Conservation (phyloP, 2,888 invertebrate genomes). For the Drosophila aldrichi region DNA sequence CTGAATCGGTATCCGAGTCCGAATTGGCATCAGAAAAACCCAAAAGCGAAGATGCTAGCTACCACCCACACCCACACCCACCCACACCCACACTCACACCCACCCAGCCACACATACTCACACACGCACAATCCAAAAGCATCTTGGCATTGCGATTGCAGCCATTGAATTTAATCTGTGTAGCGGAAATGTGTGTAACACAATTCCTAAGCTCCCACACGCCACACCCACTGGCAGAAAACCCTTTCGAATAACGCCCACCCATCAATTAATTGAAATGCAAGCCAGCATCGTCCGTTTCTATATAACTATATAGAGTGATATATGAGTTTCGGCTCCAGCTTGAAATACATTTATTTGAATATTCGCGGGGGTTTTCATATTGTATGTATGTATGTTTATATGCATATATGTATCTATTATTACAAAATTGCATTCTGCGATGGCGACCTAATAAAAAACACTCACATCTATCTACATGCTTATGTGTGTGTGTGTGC, state of each 20-base stretch:
- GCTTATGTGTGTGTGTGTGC: no score
- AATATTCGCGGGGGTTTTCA: constrained; percentile 42
- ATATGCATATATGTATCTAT: constrained; percentile 10
- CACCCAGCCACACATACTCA: not conserved
- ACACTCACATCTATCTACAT: not conserved
- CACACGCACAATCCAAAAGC: constrained; percentile 22
- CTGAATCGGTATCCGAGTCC: constrained; percentile 7
- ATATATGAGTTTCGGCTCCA: constrained; percentile 2
- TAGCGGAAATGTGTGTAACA: constrained; percentile 58
- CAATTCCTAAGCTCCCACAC: constrained; percentile 8
- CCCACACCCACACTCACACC: not conserved
- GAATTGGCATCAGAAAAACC: constrained; percentile 3
- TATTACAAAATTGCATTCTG: constrained; percentile 71
- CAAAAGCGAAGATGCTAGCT: constrained; percentile 30
- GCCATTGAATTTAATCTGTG: constrained; percentile 52
- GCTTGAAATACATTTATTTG: constrained; percentile 28
- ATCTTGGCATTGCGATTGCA: constrained; percentile 42
- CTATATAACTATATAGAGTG: constrained; percentile 8
- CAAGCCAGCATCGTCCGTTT: constrained; percentile 45
- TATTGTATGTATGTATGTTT: not conserved
- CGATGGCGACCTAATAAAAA: constrained; percentile 61
- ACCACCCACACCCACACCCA: not conserved
- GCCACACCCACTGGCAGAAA: constrained; percentile 17
- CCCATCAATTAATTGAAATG: constrained; percentile 53
- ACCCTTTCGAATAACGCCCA: constrained; percentile 36